phyloP scores from a whole-genome alignment of 2,113 vertebrate species.

The Neodon shergylaensis region DNA sequence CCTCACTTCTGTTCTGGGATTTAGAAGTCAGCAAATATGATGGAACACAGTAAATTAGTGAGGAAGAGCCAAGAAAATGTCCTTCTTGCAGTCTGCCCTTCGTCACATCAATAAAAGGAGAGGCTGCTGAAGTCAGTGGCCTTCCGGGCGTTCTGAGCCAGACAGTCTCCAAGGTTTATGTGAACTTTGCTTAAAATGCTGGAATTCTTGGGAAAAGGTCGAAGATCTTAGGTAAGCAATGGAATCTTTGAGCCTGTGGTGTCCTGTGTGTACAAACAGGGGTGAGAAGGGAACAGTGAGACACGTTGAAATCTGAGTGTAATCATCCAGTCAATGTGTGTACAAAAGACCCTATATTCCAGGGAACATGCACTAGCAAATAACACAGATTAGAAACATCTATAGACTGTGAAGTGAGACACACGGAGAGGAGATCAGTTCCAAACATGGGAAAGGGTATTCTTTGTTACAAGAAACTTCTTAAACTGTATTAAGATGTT shows the following conservation, averaged over 20 bases:
- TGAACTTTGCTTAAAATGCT: neutral
- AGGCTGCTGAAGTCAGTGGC: neutral
- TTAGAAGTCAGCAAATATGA: neutral
- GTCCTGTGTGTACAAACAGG: neutral
- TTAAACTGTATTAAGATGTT: neutral
- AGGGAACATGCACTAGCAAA: neutral
- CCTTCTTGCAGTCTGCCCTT: neutral
- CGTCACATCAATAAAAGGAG: neutral
- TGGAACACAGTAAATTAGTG: neutral
- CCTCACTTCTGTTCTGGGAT: neutral
- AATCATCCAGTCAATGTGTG: neutral
- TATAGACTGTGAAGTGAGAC: neutral
- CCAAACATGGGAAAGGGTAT: neutral
- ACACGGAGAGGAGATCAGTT: neutral
- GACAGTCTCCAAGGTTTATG: neutral
- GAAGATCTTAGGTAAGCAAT: constrained; percentile 32
- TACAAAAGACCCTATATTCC: neutral
- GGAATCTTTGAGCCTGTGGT: neutral
- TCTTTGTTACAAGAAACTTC: neutral
- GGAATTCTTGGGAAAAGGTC: neutral
- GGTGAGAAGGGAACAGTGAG: neutral
- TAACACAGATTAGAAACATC: neutral
- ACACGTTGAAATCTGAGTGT: neutral
- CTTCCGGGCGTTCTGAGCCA: neutral
- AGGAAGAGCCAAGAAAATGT: neutral